Evolutionary conservation across 2,888 invertebrate genomes (phyloP).

Genomic region (Xanthorhoe spadicearia): DNA sequence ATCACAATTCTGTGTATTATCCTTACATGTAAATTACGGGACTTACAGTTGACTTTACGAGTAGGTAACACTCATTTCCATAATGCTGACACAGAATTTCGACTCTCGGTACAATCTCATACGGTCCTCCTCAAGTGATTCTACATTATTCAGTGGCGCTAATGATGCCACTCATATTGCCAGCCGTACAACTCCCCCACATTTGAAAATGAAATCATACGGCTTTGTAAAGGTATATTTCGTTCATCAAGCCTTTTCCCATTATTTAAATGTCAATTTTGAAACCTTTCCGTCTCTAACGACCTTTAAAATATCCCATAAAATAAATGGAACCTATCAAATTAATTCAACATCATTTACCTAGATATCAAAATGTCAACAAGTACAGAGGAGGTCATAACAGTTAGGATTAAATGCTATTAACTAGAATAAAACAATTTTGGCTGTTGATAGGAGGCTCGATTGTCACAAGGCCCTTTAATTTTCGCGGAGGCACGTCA

Average conservation of each 20-base stretch:
- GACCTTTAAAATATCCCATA: constrained; percentile 20
- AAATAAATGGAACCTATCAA: constrained; percentile 33
- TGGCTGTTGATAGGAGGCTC: constrained; percentile 49
- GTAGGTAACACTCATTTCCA: constrained; percentile 3
- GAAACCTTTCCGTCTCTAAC: not conserved
- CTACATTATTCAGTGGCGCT: constrained; percentile 38
- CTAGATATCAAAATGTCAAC: constrained; percentile 52
- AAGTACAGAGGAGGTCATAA: constrained; percentile 50
- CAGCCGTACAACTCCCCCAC: constrained; percentile 10
- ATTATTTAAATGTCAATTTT: not conserved
- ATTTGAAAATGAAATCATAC: constrained; percentile 19
- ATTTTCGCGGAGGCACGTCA: constrained; percentile 70
- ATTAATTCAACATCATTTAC: constrained; percentile 31
- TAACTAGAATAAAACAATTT: constrained; percentile 60
- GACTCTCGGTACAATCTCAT: constrained; percentile 5
- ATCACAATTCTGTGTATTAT: not conserved
- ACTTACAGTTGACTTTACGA: not conserved
- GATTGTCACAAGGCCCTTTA: constrained; percentile 65
- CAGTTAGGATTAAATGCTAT: constrained; percentile 58
- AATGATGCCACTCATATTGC: constrained; percentile 39
- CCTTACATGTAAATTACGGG: not conserved
- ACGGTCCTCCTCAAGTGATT: constrained; percentile 28
- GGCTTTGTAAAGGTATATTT: not conserved
- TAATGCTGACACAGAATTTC: not conserved
- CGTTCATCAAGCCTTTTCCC: not conserved